A percentile compares a stretch with the other conserved stretches of the same genome.
Conservation (phyloP, 2,888 invertebrate genomes). For the Erebia palarica region DNA sequence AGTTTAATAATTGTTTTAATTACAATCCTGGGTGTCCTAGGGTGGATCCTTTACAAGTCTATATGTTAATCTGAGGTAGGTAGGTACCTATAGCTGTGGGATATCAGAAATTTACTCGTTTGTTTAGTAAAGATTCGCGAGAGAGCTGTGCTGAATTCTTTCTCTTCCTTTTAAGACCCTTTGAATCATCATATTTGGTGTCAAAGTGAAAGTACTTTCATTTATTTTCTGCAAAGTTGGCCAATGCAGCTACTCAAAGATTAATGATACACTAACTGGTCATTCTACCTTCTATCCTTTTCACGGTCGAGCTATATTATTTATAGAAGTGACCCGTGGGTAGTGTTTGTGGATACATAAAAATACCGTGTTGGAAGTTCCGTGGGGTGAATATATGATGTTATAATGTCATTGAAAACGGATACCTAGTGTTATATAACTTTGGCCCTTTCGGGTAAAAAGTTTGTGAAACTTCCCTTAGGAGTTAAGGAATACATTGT, state of each 20-base stretch:
- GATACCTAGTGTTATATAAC: constrained; percentile 3
- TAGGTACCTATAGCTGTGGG: too few species aligned
- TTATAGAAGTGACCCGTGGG: constrained; percentile 53
- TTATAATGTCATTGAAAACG: constrained; percentile 35
- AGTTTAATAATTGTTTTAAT: too few species aligned
- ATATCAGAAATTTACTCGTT: neutral
- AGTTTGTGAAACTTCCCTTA: constrained; percentile 13
- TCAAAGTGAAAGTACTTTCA: constrained; percentile 44
- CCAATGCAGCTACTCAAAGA: constrained; percentile 48
- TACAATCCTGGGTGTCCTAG: too few species aligned
- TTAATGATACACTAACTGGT: constrained; percentile 60
- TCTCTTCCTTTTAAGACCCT: constrained; percentile 39
- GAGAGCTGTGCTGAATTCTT: constrained; percentile 43
- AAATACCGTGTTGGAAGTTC: constrained; percentile 39
- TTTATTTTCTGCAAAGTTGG: constrained; percentile 41
- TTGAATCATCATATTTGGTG: constrained; percentile 30
- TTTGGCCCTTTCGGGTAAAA: constrained; percentile 4
- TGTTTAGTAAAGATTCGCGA: neutral
- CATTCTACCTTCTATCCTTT: constrained; percentile 53
- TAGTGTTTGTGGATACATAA: constrained; percentile 48
- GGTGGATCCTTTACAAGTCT: neutral
- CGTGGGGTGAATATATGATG: constrained; percentile 48
- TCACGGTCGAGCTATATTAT: constrained; percentile 56
- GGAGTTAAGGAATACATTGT: constrained; percentile 6
- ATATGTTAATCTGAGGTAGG: neutral